Base-by-base conservation (phyloP, 2,888 invertebrate genomes). In the Psococerastis gibbosa region DNA sequence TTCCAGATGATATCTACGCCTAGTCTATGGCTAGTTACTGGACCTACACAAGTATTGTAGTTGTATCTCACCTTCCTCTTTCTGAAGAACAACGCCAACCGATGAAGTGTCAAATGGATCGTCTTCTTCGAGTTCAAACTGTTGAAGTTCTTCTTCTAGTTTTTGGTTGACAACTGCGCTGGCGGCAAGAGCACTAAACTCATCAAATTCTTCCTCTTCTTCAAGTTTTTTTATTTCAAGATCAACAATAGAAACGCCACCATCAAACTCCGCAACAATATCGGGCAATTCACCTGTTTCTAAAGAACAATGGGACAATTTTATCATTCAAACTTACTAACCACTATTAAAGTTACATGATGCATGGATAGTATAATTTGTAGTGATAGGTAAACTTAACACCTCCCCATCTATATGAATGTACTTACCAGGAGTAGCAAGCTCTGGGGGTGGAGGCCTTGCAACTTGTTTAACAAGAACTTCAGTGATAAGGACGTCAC, bases 51-150 rank as follows among this genome's bases (percentile, higher is more conserved):
- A n/a, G n/a, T n/a, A n/a, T n/a, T n/a, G n/a, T n/a, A n/a, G n/a
- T n/a, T 87, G 85, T 4, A 78, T 72, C 59, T 73, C 75, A 32
- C 83, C 83, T 0, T 84, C 82, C 44, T 77, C 74, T 35, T 77
- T 71, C 16, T 20, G 17, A 17, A 38, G 20, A 27, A 78, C 69
- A 43, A 69, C 68, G 53, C 75, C 73, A 2, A 83, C 73, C 23
- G 73, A 71, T 1, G 85, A 83, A 1, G 88, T 88, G 55, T 88
- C 88, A 54, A 89, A 88, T 0, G 88, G 88, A 63, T 88, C 88
- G 45, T 63, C 60, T 55, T 55, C 48, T 64, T 65, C 55, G 60
- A 70, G 67, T 59, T 69, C 73, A 59, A 78, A 78, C 35, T 74
- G 76, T 18, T 75, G 73, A 76, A 76, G 78, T 51, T 71, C 68